These are phyloP conservation scores for Epinephelus cyanopodus DNA, from an alignment of 2,113 vertebrate species.

Conservation along the genomic window DNA sequence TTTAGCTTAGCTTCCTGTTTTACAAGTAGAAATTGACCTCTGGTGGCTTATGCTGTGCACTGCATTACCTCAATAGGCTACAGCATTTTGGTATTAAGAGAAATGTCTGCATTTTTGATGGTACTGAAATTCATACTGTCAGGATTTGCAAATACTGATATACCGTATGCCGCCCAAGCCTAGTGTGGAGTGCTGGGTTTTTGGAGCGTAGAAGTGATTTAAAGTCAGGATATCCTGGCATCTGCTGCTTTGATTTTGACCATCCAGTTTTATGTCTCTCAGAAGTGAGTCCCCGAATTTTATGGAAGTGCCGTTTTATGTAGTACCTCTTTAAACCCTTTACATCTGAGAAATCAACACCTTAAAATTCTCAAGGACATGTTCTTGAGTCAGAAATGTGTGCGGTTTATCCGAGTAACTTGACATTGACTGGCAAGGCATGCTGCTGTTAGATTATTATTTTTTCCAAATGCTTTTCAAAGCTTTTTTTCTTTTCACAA, in stretches of 20 bases:
- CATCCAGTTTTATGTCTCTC: constrained; percentile 6
- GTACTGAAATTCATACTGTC: too few species aligned
- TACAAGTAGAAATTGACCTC: too few species aligned
- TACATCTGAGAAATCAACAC: constrained; percentile 7
- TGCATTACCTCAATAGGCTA: too few species aligned
- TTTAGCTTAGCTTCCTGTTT: too few species aligned
- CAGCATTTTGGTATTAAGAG: too few species aligned
- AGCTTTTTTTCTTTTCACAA: background rate
- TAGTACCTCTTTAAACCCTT: background rate
- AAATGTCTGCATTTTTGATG: too few species aligned
- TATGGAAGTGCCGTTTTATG: background rate
- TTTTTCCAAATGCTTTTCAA: too few species aligned
- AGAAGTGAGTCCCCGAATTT: constrained; percentile 6
- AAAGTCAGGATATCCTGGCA: constrained; percentile 28
- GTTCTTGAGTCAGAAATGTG: background rate
- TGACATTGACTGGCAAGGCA: background rate
- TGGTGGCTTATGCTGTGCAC: too few species aligned
- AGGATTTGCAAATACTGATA: too few species aligned
- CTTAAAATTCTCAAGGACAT: background rate
- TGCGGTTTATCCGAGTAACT: background rate
- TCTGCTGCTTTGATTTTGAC: constrained; percentile 31
- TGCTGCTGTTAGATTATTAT: background rate
- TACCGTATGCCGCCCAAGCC: too few species aligned
- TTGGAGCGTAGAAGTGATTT: constrained; percentile 9
- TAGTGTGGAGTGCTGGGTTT: background rate